phyloP scores from a whole-genome alignment of 2,888 invertebrate species.

The Xanthorhoe designata region DNA sequence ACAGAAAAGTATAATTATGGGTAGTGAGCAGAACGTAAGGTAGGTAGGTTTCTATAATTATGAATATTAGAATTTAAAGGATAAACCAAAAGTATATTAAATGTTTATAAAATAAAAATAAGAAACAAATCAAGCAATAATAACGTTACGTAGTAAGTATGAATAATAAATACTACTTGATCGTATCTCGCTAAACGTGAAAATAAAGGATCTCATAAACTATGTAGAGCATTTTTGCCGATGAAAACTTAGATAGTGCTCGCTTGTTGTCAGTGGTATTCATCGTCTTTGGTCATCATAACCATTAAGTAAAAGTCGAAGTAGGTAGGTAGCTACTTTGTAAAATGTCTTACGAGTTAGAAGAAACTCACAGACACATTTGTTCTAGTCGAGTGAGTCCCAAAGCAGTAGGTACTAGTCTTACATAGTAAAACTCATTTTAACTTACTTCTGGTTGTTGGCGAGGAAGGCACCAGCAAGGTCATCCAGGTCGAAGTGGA shows the following conservation, averaged over 20 bases:
- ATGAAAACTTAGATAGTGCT: constrained; percentile 32
- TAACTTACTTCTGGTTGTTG: constrained; percentile 87
- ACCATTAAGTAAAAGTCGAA: not conserved
- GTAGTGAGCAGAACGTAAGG: no score
- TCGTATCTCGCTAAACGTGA: constrained; percentile 8
- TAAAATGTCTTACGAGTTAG: not conserved
- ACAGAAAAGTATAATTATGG: no score
- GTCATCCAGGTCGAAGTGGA: constrained; percentile 93
- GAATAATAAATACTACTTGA: no score
- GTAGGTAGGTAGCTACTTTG: not conserved
- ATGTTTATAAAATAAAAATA: no score
- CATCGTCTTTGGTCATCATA: no score
- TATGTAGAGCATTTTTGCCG: constrained; percentile 17
- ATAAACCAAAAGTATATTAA: no score
- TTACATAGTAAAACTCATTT: not conserved
- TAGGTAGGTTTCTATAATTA: no score
- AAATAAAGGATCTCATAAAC: constrained; percentile 25
- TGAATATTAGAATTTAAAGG: no score
- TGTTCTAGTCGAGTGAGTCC: not conserved
- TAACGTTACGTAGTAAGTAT: no score
- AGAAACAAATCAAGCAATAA: no score
- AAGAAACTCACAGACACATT: not conserved
- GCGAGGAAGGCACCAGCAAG: constrained; percentile 90
- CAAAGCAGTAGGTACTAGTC: not conserved
- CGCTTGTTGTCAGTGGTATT: not conserved